Evolutionary conservation across 2,888 invertebrate species (phyloP), one percentile per base, ranked within the genome.

Genomic region (Charanyca ferruginea): DNA sequence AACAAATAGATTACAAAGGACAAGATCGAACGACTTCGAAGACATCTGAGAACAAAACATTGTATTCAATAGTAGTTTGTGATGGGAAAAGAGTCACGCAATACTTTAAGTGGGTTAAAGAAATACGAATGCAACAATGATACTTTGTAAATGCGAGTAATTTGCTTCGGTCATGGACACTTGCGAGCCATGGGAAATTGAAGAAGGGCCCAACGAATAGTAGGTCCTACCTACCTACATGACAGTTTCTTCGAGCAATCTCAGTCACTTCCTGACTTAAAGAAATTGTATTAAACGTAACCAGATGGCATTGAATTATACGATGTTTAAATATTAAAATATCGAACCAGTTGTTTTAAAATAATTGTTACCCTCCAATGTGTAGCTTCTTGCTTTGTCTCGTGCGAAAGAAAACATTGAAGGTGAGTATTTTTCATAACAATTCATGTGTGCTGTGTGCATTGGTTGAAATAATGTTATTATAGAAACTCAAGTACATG

Each of bases 91-190:
- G 60, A 73, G 78, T 73, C 78, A 79, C 71, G 81, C 79, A 79
- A 80, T 73, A 68, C 51, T 75, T 42, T 70, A 85, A 85, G 83
- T 86, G 68, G 85, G 84, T 81, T 86, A 85, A 80, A 84, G 78
- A 80, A 82, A 80, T 75, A 74, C 67, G 65, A 66, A 70, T 79
- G 67, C 75, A 78, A 77, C 75, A 73, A 80, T 81, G 74, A 68
- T 69, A 61, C 54, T 78, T 71, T 49, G 73, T 80, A 75, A 72
- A 76, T 69, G 80, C 67, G 73, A 79, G 73, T 71, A 74, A 85
- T 87, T 83, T 71, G 79, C 67, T 80, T 57, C 74, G 83, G 82
- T 83, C 82, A 79, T 83, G 84, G 84, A 78, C 85, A 79, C 52
- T 67, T 28, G 57, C 44, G 18, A 62, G 45, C 68, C 65, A 79